Conservation (phyloP, 2,888 invertebrate species). For the Colletes collaris region DNA sequence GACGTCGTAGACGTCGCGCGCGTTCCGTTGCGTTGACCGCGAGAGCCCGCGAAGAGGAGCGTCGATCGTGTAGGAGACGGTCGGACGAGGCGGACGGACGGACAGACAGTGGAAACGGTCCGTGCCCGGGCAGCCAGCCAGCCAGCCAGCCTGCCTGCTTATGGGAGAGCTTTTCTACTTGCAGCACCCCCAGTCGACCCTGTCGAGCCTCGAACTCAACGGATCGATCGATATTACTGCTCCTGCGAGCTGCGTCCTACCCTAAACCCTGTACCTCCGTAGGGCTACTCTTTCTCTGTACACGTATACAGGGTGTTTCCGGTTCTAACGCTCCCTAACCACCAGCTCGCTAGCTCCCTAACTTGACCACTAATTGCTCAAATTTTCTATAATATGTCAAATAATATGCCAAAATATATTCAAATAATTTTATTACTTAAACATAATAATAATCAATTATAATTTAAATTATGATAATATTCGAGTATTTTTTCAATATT, state of each 20-base stretch:
- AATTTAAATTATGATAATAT: too few species aligned
- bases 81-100: conserved; percentile 41
- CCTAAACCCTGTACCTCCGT: conserved; percentile 53
- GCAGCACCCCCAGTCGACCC: conserved; percentile 60
- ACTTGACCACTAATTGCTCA: too few species aligned
- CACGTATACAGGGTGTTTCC: background rate
- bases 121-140: conserved; percentile 71
- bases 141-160: conserved; percentile 64
- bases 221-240: conserved; percentile 81
- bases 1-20: background rate
- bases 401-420: too few species aligned
- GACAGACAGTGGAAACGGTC: conserved; percentile 63
- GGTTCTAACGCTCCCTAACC: background rate
- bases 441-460: too few species aligned
- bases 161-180: conserved; percentile 67
- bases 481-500: too few species aligned
- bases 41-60: background rate
- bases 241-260: conserved; percentile 77
- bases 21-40: background rate
- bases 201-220: conserved; percentile 70
- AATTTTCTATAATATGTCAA: too few species aligned
- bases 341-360: too few species aligned
- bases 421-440: too few species aligned
- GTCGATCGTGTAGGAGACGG: conserved; percentile 7
- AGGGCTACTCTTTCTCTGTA: conserved; percentile 38